A percentile compares a stretch with the other conserved stretches of the same genome.
Conservation (phyloP, 2,113 vertebrate genomes). For the Myotis brandtii region DNA sequence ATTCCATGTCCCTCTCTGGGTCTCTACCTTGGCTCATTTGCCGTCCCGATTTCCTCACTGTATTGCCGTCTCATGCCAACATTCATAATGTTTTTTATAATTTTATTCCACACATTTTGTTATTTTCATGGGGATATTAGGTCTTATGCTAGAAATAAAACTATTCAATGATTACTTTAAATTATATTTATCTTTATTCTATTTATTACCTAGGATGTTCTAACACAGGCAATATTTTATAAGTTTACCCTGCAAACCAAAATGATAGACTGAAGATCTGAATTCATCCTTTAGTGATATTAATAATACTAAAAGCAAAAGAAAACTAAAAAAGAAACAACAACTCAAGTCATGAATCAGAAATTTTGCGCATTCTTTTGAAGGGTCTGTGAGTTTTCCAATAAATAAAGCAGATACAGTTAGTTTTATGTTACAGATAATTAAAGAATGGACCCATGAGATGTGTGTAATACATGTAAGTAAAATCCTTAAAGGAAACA, state of each 20-base stretch:
- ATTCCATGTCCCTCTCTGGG: not conserved
- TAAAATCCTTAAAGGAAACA: not conserved
- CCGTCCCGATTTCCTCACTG: not conserved
- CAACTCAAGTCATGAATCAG: not conserved
- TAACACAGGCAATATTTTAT: not conserved
- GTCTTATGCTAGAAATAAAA: not conserved
- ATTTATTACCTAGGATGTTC: not conserved
- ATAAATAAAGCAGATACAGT: not conserved
- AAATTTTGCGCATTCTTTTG: not conserved
- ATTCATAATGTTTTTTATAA: not conserved
- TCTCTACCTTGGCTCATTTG: not conserved
- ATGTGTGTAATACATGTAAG: not conserved
- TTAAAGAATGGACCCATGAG: not conserved
- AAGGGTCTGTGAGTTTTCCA: not conserved
- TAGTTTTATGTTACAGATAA: not conserved
- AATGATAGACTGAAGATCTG: not conserved
- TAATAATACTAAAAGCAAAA: constrained; percentile 21
- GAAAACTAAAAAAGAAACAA: not conserved
- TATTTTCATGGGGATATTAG: not conserved
- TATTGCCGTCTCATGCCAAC: too few relatives aligned
- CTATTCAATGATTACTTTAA: not conserved
- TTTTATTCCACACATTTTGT: not conserved
- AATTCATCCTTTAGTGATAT: not conserved
- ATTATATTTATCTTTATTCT: not conserved
- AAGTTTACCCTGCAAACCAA: not conserved